Evolutionary conservation across 2,113 vertebrate genomes (phyloP).

Genomic region (Istiophorus platypterus): DNA sequence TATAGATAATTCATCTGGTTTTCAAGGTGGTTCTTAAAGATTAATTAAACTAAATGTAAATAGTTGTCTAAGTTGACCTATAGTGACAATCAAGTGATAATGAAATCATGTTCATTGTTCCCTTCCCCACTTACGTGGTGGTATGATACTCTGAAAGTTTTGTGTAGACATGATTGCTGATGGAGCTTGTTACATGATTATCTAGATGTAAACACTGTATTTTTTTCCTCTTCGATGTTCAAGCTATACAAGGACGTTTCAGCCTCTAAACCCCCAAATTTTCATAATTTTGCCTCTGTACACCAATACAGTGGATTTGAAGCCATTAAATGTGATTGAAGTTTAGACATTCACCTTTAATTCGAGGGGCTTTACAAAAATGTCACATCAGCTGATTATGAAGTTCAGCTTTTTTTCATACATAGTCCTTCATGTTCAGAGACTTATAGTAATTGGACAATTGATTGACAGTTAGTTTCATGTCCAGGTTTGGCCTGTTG

Average conservation of each 20-base stretch:
- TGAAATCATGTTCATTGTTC: constrained; percentile 30
- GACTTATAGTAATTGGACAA: no score
- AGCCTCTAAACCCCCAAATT: not conserved
- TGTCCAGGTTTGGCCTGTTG: no score
- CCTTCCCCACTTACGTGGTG: constrained; percentile 33
- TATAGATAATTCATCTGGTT: constrained; percentile 5
- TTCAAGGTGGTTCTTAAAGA: constrained; percentile 2
- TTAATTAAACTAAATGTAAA: constrained; percentile 8
- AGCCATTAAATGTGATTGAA: no score
- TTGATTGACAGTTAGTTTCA: no score
- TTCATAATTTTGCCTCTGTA: no score
- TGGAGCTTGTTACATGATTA: constrained; percentile 20
- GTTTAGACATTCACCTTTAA: no score
- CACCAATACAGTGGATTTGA: no score
- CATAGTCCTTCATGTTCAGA: no score
- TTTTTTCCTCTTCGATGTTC: not conserved
- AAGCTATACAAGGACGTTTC: not conserved
- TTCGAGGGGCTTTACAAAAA: no score
- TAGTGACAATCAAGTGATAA: constrained; percentile 19
- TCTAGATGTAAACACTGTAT: not conserved
- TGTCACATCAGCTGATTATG: no score
- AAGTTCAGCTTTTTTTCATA: no score
- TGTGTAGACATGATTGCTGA: constrained; percentile 20
- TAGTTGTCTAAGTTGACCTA: constrained; percentile 14
- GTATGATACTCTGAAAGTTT: constrained; percentile 35